Conservation (phyloP, 2,888 invertebrate species). For the Mantis religiosa region DNA sequence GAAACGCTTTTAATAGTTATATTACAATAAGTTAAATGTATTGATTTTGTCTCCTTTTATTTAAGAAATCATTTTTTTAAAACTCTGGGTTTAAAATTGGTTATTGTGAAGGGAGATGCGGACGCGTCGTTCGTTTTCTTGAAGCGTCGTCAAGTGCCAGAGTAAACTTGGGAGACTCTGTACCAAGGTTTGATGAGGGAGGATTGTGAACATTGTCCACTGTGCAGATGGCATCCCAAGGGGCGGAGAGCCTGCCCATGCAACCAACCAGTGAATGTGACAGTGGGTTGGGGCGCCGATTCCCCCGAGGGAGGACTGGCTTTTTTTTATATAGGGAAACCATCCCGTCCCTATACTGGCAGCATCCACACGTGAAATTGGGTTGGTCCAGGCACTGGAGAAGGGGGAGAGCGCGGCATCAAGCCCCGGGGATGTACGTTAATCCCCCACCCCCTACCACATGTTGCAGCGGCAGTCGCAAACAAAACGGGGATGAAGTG, state of each 20-base stretch:
- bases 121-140: background rate
- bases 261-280: constrained; percentile 16
- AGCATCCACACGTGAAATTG: constrained; percentile 25
- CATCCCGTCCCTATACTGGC: background rate
- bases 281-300: constrained; percentile 17
- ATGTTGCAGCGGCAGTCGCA: constrained; percentile 8
- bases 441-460: constrained; percentile 4
- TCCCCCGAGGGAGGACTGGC: background rate
- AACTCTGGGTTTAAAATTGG: no score
- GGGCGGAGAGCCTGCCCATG: constrained; percentile 4
- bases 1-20: no score
- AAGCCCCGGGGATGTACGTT: constrained; percentile 4
- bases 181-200: background rate
- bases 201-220: constrained; percentile 24
- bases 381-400: constrained; percentile 10
- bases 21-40: no score
- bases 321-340: background rate
- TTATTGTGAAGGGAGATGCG: no score
- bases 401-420: background rate
- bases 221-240: constrained; percentile 27
- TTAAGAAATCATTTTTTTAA: no score
- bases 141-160: background rate
- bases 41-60: no score
- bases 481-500: background rate
- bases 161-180: background rate